Base-by-base conservation (phyloP, 2,888 invertebrate species). In the Agrypnus murinus region DNA sequence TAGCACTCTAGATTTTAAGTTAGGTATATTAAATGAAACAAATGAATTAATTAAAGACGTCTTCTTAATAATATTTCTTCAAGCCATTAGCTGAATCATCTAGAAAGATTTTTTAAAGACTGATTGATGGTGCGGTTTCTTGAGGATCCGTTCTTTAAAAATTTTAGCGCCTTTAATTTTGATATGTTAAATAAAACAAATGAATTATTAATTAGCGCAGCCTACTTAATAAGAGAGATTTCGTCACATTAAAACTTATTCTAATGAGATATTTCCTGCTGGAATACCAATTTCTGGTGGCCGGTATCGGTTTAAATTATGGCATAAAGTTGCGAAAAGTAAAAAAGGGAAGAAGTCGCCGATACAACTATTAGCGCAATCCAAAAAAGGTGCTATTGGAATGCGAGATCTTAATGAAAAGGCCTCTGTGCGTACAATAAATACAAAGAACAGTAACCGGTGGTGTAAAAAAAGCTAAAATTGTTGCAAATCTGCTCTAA, bases 401-500 rank as follows among this genome's bases (percentile, higher is more conserved):
- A 72, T 72, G 53, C 64, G 64, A 65, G 34, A 59, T 68, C 59
- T 72, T 74, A 75, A 73, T 74, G 71, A 75, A 73, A 75, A 68
- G 59, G 48, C 25, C 65, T 58, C 43, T 62, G 64, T 59, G 2
- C 2, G 3, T 5, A 25, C 25, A 25, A 25, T 25, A 25, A 68
- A 69, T 70, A 69, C 67, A 70, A 66, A 67, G 67, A 70, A 70
- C 65, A 57, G 62, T 60, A 67, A 65, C 58, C 48, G 55, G 25
- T 25, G 48, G 45, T n/a, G n/a, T 55, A 69, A 58, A 69, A 65
- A 70, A 72, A 74, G 69, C 73, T 77, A 81, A 81, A 83, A 83
- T 84, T 83, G 82, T 83, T 82, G 81, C 83, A 81, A 81, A 81
- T 80, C 79, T 77, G 80, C 82, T 84, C 84, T 80, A 83, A 84